Evolutionary conservation across 2,797 vertebrate genomes (phyloP), one percentile per base, ranked within the genome.

Genomic region (Peromyscus nudipes): DNA sequence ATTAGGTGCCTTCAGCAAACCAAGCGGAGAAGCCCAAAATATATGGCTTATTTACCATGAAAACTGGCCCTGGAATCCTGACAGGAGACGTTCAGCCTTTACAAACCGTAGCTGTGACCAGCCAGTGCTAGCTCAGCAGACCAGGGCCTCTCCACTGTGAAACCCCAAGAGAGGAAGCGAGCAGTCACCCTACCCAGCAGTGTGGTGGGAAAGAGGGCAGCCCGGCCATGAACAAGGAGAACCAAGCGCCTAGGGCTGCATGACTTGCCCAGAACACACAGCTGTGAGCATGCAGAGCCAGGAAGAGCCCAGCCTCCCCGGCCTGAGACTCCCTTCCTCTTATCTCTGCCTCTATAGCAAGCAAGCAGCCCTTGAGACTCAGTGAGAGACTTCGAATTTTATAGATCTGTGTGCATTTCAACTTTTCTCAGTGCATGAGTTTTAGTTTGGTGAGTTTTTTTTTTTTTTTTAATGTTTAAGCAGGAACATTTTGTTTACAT

Each of bases 101-200:
- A 73, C 37, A 76, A 88, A 2, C 9, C 6, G 71, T 16, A 13
- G 40, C 25, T 13, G 3, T 14, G 2, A 19, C 25, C 43, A 31
- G 31, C 25, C 37, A 27, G 23, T 0, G 13, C 43, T 31, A 11
- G 60, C 73, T 75, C 86, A 11, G 12, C 37, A 7, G n/a, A 43
- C 46, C 0, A 3, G 14, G 0, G 0, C 19, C 57, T 86, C 64
- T 67, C 4, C 14, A 27, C 77, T 49, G 16, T n/a, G 73, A 62
- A 52, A 11, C 60, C n/a, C n/a, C 0, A 0, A 40, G 57, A 40
- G 17, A 69, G 16, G 23, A 7, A 6, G 43, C 0, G 16, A 21
- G 9, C 0, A 6, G 4, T 77, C 31, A 77, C 13, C 40, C 40
- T 57, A 34, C 4, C 37, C 40, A 11, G 34, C 40, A 49, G 57